Percentiles rank a stretch among this genome's conserved stretches.
Evolutionary conservation across 2,113 vertebrate genomes (phyloP).

Genomic region (Dasyurus viverrinus): DNA sequence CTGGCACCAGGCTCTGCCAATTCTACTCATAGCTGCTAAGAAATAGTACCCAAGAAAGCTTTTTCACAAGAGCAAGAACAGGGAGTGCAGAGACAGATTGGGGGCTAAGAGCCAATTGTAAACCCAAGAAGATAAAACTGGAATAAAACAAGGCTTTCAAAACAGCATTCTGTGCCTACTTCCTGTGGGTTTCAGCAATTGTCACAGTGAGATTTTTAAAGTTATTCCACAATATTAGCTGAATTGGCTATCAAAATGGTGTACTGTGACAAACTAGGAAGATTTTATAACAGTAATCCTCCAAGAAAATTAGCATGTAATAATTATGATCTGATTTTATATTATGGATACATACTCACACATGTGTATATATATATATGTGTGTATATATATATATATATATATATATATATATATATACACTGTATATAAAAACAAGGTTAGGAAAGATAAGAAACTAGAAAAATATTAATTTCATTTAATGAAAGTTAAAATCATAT

Average conservation of each 20-base stretch:
- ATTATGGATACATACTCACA: neutral
- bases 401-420: neutral
- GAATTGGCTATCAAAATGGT: neutral
- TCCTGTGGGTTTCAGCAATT: neutral
- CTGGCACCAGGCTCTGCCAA: neutral
- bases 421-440: neutral
- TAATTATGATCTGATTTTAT: constrained; percentile 34
- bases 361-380: too few relatives aligned
- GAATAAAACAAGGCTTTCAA: constrained; percentile 29
- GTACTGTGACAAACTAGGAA: neutral
- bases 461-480: neutral
- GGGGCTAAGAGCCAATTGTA: constrained; percentile 37
- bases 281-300: constrained; percentile 37
- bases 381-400: too few relatives aligned
- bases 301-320: constrained; percentile 22
- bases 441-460: constrained; percentile 33
- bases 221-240: neutral
- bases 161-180: neutral
- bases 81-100: neutral
- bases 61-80: constrained; percentile 51
- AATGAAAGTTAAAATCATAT: neutral
- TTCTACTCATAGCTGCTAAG: neutral
- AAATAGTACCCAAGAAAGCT: neutral
- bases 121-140: constrained; percentile 34
- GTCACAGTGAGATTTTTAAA: constrained; percentile 33